Evolutionary conservation across 2,113 vertebrate species (phyloP).

Genomic region (Setophaga coronata): DNA sequence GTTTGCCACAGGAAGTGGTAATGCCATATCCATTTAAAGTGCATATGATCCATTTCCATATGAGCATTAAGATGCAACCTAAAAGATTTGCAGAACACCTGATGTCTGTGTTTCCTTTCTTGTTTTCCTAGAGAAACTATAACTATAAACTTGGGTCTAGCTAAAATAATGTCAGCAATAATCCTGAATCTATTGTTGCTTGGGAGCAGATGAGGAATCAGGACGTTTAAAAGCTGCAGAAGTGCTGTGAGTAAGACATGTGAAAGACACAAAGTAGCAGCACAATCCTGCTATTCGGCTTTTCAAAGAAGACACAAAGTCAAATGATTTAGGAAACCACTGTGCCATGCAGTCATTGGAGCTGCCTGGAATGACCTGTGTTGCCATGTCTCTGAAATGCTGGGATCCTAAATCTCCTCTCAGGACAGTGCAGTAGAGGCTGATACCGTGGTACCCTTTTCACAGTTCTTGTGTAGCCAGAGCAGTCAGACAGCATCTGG

Average conservation of each 20-base stretch:
- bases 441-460: fast-evolving
- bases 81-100: background rate
- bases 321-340: background rate
- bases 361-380: background rate
- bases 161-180: background rate
- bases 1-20: background rate
- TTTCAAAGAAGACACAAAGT: background rate
- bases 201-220: background rate
- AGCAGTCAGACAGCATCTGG: background rate
- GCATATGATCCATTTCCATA: background rate
- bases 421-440: background rate
- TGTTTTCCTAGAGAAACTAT: background rate
- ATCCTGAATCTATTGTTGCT: background rate
- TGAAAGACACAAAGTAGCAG: background rate
- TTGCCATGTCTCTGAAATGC: background rate
- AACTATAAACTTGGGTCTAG: background rate
- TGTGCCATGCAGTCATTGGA: background rate
- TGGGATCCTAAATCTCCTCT: background rate
- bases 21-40: background rate
- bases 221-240: background rate
- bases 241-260: background rate
- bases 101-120: background rate
- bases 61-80: background rate
- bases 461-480: fast-evolving
- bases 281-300: background rate